A percentile compares a stretch with the other conserved stretches of the same genome.
Evolutionary conservation across 2,888 invertebrate species (phyloP).

Genomic region (Athrips mouffetella): DNA sequence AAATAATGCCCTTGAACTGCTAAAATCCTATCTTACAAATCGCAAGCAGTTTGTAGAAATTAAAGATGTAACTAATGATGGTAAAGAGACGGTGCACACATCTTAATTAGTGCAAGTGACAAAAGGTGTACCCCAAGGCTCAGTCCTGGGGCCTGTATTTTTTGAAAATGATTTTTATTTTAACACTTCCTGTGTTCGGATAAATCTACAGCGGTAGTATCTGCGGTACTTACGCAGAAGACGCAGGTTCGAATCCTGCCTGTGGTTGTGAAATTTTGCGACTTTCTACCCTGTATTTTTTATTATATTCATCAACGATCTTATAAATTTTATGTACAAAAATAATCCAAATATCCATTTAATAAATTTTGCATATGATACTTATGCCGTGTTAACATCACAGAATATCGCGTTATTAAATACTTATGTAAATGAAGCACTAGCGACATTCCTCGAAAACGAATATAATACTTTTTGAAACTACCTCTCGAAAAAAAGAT

Average conservation of each 20-base stretch:
- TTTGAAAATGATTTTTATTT: too few species aligned
- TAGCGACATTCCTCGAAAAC: neutral
- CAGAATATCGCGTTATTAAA: neutral
- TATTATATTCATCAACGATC: constrained; percentile 3
- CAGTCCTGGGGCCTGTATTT: neutral
- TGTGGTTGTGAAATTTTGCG: too few species aligned
- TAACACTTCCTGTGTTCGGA: too few species aligned
- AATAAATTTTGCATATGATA: constrained; percentile 7
- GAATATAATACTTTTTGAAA: neutral
- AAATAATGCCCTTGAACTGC: neutral
- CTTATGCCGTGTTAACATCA: constrained; percentile 6
- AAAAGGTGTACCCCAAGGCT: neutral
- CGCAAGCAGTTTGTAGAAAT: constrained; percentile 9
- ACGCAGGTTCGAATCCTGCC: too few species aligned
- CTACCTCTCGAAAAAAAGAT: neutral
- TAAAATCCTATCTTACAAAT: neutral
- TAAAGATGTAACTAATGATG: neutral
- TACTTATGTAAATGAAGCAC: neutral
- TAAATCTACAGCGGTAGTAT: too few species aligned
- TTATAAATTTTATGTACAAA: neutral
- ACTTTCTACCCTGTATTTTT: too few species aligned
- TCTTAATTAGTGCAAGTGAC: neutral
- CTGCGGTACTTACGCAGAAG: too few species aligned
- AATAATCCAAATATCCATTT: neutral
- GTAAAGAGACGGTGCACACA: too few species aligned